A percentile compares a stretch with the other conserved stretches of the same genome.
Conservation (phyloP, 2,888 invertebrate genomes). For the Molanna angustata region DNA sequence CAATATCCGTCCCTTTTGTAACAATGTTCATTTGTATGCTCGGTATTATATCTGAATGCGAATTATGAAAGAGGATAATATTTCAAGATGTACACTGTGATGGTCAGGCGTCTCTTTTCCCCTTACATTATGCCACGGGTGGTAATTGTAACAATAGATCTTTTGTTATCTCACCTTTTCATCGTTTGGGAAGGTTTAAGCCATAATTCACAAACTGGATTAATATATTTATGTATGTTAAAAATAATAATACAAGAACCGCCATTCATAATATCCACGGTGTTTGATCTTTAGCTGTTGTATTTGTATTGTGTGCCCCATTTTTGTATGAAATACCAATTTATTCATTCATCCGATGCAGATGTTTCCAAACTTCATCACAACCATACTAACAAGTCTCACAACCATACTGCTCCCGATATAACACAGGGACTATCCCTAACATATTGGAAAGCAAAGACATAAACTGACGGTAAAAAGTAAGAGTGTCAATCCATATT, state of each 20-base stretch:
- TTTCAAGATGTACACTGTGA: constrained; percentile 1
- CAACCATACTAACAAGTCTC: too few relatives aligned
- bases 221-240: constrained; percentile 32
- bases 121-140: constrained; percentile 2
- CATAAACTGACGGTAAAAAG: too few relatives aligned
- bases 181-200: constrained; percentile 7
- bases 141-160: constrained; percentile 9
- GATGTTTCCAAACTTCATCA: too few relatives aligned
- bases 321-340: too few relatives aligned
- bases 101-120: constrained; percentile 5
- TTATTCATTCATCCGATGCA: too few relatives aligned
- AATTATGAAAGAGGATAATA: constrained; percentile 14
- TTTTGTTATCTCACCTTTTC: constrained; percentile 10
- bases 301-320: too few relatives aligned
- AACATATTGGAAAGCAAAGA: too few relatives aligned
- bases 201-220: constrained; percentile 30
- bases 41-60: constrained; percentile 19
- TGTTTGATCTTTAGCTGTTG: too few relatives aligned
- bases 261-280: constrained; percentile 20
- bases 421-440: too few relatives aligned
- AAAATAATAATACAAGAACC: constrained; percentile 27
- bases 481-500: too few relatives aligned
- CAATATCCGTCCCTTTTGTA: constrained; percentile 18
- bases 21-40: constrained; percentile 21
- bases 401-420: too few relatives aligned